A percentile compares a stretch with the other conserved stretches of the same genome.
Conservation (phyloP, 2,888 invertebrate genomes). For the Calephelis perditalis region DNA sequence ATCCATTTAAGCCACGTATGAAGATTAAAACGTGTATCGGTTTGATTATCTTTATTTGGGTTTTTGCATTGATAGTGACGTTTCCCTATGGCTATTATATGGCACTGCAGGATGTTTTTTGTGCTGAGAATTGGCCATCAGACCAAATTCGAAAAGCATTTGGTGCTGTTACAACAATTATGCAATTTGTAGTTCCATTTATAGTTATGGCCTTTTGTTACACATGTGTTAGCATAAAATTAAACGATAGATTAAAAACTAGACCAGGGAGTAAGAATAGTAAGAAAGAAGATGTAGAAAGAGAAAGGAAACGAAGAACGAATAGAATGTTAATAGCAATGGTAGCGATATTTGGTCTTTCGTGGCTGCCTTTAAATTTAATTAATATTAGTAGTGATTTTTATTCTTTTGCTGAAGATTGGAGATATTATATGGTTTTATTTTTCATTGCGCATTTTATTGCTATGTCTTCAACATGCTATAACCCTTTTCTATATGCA, state of each 20-base stretch:
- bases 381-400: constrained; percentile 87
- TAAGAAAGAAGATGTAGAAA: constrained; percentile 87
- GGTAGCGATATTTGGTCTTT: constrained; percentile 92
- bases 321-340: constrained; percentile 95
- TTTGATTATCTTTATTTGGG: constrained; percentile 90
- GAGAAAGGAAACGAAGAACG: constrained; percentile 87
- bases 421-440: constrained; percentile 85
- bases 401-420: constrained; percentile 78
- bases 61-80: constrained; percentile 86
- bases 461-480: constrained; percentile 96
- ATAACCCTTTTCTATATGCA: constrained; percentile 96
- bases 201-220: constrained; percentile 92
- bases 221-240: constrained; percentile 86
- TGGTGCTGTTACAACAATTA: constrained; percentile 86
- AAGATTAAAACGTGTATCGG: constrained; percentile 85
- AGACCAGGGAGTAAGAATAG: constrained; percentile 87
- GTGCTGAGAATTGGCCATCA: constrained; percentile 89
- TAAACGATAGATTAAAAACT: constrained; percentile 84
- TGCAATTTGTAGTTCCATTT: constrained; percentile 93
- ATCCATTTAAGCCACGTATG: constrained; percentile 91
- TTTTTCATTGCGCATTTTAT: constrained; percentile 91
- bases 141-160: constrained; percentile 84
- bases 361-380: constrained; percentile 90
- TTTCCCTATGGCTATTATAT: constrained; percentile 92
- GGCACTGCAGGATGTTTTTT: constrained; percentile 76